Evolutionary conservation across 2,113 vertebrate species (phyloP).

Genomic region (Carassius carassius): DNA sequence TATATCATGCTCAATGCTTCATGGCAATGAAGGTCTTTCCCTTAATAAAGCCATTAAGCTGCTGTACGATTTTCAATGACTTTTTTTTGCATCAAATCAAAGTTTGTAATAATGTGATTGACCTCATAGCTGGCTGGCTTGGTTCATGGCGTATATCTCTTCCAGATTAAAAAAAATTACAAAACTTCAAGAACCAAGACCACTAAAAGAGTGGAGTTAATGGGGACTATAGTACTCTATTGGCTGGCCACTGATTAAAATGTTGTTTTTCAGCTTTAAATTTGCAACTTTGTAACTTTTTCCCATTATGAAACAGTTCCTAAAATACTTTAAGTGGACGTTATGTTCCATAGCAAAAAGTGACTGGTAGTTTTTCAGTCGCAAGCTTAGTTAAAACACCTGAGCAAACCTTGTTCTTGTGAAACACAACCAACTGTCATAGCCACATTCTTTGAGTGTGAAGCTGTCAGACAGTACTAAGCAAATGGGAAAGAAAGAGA

Average conservation of each 20-base stretch:
- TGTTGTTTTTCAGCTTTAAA: not conserved
- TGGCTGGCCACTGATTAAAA: not conserved
- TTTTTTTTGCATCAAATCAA: no score
- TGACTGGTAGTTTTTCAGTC: slow-evolving; percentile 11
- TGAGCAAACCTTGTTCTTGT: slow-evolving; percentile 47
- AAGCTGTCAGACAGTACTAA: slow-evolving; percentile 28
- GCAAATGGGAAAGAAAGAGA: slow-evolving; percentile 14
- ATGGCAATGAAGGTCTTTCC: not conserved
- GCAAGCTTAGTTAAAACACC: slow-evolving; percentile 36
- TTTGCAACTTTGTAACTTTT: not conserved
- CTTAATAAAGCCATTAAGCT: not conserved
- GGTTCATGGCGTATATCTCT: not conserved
- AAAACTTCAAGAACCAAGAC: not conserved
- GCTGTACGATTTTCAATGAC: no score
- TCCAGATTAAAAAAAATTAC: no score
- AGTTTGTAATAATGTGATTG: not conserved
- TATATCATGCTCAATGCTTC: not conserved
- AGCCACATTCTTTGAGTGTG: not conserved
- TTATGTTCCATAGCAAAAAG: slow-evolving; percentile 14
- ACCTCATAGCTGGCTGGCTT: not conserved
- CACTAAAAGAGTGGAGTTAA: not conserved
- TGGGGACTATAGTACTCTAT: not conserved
- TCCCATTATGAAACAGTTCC: not conserved
- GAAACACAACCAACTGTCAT: slow-evolving; percentile 49
- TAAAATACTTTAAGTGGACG: not conserved